phyloP scores from a whole-genome alignment of 2,888 invertebrate genomes.

The Sesia apiformis region DNA sequence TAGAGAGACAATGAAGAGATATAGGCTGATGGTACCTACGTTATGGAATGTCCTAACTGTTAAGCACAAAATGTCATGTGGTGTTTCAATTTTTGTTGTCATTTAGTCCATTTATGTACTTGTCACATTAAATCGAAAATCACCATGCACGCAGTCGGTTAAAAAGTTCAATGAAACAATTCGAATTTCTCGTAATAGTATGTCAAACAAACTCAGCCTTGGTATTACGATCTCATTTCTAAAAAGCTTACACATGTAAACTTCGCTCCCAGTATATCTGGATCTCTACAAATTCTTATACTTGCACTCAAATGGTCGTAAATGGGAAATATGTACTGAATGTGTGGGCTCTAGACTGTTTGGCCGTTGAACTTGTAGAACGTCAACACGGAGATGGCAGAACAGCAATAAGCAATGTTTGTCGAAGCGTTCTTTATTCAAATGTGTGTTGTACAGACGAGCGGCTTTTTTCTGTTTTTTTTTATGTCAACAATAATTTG shows the following conservation, averaged over 20 bases:
- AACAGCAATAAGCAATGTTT: slow-evolving; percentile 51
- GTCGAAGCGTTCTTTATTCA: slow-evolving; percentile 50
- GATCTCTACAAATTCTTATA: slow-evolving; percentile 21
- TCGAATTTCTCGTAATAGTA: slow-evolving; percentile 38
- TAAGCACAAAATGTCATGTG: no score
- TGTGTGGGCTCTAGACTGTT: slow-evolving; percentile 19
- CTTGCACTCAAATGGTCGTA: slow-evolving; percentile 8
- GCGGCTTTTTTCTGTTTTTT: slow-evolving; percentile 13
- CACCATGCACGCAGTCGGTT: not conserved
- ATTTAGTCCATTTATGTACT: no score
- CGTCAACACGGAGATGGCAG: slow-evolving; percentile 45
- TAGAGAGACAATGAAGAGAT: no score
- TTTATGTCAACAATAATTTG: not conserved
- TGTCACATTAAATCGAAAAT: no score
- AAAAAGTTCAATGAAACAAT: slow-evolving; percentile 7
- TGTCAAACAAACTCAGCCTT: slow-evolving; percentile 43
- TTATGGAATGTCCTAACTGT: no score
- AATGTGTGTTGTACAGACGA: slow-evolving; percentile 29
- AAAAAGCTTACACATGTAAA: slow-evolving; percentile 50
- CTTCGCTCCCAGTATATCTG: slow-evolving; percentile 19
- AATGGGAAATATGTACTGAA: slow-evolving; percentile 18
- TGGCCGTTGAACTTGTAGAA: slow-evolving; percentile 30
- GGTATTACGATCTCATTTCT: slow-evolving; percentile 44
- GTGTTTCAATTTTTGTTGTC: no score
- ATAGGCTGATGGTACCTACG: no score